Percentiles rank a stretch among this genome's conserved stretches.
Conservation (phyloP, 2,888 invertebrate genomes). For the Norana najaformis region DNA sequence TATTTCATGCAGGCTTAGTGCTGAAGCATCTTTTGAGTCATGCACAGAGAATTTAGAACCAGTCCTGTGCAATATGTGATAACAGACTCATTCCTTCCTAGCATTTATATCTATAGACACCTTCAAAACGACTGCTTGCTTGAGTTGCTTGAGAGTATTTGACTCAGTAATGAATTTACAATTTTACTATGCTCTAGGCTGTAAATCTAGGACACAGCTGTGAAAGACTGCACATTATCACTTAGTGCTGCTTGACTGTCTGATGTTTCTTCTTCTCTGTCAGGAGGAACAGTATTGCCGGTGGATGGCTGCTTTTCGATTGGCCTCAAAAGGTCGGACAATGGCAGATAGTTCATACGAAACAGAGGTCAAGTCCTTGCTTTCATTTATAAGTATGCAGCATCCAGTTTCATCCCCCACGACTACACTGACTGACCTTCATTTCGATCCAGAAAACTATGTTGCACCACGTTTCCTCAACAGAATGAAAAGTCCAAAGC, state of each 20-base stretch:
- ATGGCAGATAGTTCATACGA: slow-evolving; percentile 94
- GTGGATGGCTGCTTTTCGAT: slow-evolving; percentile 96
- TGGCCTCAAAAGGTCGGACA: slow-evolving; percentile 93
- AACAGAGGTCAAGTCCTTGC: slow-evolving; percentile 83
- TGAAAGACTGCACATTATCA: too few species aligned
- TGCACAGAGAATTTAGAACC: too few species aligned
- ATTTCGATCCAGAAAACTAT: slow-evolving; percentile 86
- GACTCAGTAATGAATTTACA: too few species aligned
- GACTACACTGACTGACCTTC: slow-evolving; percentile 64
- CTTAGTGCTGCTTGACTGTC: background rate
- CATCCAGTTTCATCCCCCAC: slow-evolving; percentile 46
- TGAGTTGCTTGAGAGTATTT: too few species aligned
- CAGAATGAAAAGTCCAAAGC: slow-evolving; percentile 72
- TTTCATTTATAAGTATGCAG: slow-evolving; percentile 86
- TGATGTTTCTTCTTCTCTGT: slow-evolving; percentile 5
- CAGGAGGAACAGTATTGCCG: slow-evolving; percentile 94
- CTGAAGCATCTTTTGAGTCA: too few species aligned
- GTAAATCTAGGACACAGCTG: too few species aligned
- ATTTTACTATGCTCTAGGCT: too few species aligned
- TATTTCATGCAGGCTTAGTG: too few species aligned
- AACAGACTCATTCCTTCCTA: too few species aligned
- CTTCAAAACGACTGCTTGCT: too few species aligned
- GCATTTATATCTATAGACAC: too few species aligned
- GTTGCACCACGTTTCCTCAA: slow-evolving; percentile 83
- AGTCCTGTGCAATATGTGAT: too few species aligned